phyloP scores from a whole-genome alignment of 2,888 invertebrate genomes.

The Theretra japonica region DNA sequence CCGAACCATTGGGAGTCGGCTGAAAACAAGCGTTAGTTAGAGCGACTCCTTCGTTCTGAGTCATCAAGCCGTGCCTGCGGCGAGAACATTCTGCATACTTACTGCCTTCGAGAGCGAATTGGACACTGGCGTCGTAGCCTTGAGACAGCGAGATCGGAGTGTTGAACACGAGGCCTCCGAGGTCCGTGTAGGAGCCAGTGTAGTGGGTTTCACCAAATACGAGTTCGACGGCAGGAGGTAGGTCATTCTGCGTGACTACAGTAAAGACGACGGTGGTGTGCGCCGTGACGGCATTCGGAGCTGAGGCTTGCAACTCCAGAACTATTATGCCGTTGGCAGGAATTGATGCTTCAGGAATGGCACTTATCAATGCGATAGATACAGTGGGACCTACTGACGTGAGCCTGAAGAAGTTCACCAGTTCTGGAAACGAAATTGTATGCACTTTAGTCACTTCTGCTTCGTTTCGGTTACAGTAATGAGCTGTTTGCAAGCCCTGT shows the following conservation, averaged over 20 bases:
- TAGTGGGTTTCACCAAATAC: slow-evolving; percentile 36
- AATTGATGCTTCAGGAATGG: slow-evolving; percentile 38
- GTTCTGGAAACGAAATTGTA: neutral
- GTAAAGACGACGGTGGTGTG: slow-evolving; percentile 33
- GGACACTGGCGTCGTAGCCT: slow-evolving; percentile 35
- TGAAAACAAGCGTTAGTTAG: slow-evolving; percentile 7
- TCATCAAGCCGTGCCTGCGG: neutral
- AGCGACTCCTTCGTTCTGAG: neutral
- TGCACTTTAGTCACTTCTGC: neutral
- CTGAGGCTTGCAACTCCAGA: slow-evolving; percentile 15
- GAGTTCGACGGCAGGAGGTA: slow-evolving; percentile 42
- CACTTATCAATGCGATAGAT: slow-evolving; percentile 30
- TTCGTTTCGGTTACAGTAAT: neutral
- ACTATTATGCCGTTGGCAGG: slow-evolving; percentile 35
- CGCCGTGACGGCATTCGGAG: slow-evolving; percentile 30
- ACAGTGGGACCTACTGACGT: slow-evolving; percentile 33
- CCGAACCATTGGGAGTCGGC: slow-evolving; percentile 30
- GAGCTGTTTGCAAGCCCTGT: neutral
- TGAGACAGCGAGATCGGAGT: slow-evolving; percentile 34
- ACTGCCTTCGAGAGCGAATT: slow-evolving; percentile 39
- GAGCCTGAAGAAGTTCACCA: slow-evolving; percentile 3
- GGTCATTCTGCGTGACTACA: slow-evolving; percentile 21
- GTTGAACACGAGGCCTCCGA: slow-evolving; percentile 32
- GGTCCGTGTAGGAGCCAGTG: slow-evolving; percentile 43
- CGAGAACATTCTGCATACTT: neutral